A percentile compares a stretch with the other conserved stretches of the same genome.
Conservation (phyloP, 2,888 invertebrate genomes). For the Rhyacophila evoluta region DNA sequence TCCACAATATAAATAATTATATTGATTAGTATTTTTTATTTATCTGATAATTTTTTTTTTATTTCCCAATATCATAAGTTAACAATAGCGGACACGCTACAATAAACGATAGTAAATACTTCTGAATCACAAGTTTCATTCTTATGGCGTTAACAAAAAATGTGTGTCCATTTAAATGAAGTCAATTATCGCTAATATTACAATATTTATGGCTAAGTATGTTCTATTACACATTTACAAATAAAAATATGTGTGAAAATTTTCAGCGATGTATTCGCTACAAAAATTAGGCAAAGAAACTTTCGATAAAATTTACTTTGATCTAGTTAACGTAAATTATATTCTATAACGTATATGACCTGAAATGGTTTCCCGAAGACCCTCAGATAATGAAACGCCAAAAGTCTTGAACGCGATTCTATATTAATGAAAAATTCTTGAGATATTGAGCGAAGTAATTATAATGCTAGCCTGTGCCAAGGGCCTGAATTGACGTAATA, state of each 20-base stretch:
- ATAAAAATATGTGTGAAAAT: neutral
- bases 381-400: neutral
- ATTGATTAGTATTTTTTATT: too few species aligned
- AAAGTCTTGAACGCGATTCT: neutral
- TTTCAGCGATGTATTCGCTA: neutral
- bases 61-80: too few species aligned
- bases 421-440: neutral
- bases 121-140: too few species aligned
- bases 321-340: neutral
- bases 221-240: neutral
- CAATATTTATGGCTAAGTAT: too few species aligned
- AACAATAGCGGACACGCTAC: too few species aligned
- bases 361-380: neutral
- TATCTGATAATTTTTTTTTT: too few species aligned
- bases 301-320: neutral
- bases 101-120: too few species aligned
- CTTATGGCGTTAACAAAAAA: too few species aligned
- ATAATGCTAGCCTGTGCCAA: neutral
- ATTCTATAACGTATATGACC: neutral
- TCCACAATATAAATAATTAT: too few species aligned
- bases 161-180: too few species aligned
- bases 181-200: too few species aligned
- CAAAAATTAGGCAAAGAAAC: neutral
- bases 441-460: neutral
- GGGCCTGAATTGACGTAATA: too few species aligned